Evolutionary conservation across 2,113 vertebrate genomes (phyloP), one percentile per base, ranked within the genome.

Genomic region (Dasyurus viverrinus): DNA sequence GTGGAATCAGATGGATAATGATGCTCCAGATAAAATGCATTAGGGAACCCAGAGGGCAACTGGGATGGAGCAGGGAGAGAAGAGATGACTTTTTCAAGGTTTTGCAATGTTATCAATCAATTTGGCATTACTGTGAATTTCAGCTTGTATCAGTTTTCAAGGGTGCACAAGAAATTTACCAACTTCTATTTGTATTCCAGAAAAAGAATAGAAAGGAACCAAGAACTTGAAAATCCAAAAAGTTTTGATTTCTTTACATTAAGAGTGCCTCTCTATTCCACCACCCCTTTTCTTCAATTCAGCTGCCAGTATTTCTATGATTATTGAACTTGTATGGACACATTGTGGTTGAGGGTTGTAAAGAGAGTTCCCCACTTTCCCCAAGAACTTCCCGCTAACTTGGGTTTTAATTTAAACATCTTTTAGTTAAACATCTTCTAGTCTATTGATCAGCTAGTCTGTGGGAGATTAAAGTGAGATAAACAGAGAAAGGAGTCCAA

Each of bases 341-440:
- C 91, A 2, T 89, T 53, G 55, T 0, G 22, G 53, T 46, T 54
- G 60, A 2, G 16, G 68, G 91, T 92, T 92, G 11, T 92, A 54
- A 19, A 19, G 76, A 36, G 92, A 93, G 3, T 97, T 68, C 92
- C 94, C n/a, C 57, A 96, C 94, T 92, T 96, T 94, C 92, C 91
- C 95, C 95, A 96, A 94, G 68, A 93, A 97, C 96, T 94, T 96
- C 96, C 96, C 93, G 96, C 89, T 57, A 57, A 47, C 89, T 90
- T 93, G 97, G 95, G 89, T 91, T 98, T 93, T 98, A 98, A 97
- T 95, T 98, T 98, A 98, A 99, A 99, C 98, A 98, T 97, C 97
- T 91, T 98, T 93, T 98, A 98, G 96, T 95, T 98, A 98, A 99
- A 99, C 98, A 98, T 97, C 97, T 96, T 97, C 97, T 96, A 95